These are phyloP conservation scores for Theristus sp. DNA, from an alignment of 2,888 invertebrate genomes.

Conservation along the genomic window DNA sequence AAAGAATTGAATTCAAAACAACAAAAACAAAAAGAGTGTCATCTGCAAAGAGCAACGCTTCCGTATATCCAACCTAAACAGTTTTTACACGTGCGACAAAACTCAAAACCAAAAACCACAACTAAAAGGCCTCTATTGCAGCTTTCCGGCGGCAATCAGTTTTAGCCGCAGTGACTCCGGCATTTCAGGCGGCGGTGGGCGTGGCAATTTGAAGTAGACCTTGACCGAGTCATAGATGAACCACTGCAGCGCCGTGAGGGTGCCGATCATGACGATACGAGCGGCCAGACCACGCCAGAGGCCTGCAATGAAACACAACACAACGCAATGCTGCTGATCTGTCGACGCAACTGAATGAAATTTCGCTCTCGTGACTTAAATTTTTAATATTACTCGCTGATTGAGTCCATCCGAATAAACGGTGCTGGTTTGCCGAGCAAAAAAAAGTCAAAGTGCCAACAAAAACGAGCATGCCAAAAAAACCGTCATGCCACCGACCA, in stretches of 20 bases:
- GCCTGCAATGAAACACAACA: constrained; percentile 11
- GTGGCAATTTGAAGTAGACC: constrained; percentile 50
- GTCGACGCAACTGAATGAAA: too few species aligned
- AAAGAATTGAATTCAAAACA: too few species aligned
- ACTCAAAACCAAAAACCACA: too few species aligned
- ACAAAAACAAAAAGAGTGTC: too few species aligned
- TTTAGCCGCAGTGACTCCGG: constrained; percentile 69
- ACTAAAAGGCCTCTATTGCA: neutral
- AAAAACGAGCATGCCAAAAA: neutral
- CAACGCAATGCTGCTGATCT: too few species aligned
- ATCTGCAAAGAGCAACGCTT: too few species aligned
- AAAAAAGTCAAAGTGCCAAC: neutral
- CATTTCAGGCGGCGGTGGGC: constrained; percentile 90
- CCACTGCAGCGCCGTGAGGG: constrained; percentile 77
- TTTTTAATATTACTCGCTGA: too few species aligned
- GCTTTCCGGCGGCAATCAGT: constrained; percentile 28
- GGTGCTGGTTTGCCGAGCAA: too few species aligned
- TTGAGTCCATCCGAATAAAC: too few species aligned
- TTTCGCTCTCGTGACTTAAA: too few species aligned
- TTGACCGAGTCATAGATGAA: constrained; percentile 80
- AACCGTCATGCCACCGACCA: constrained; percentile 21
- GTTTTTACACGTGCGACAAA: too few species aligned
- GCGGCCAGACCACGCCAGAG: constrained; percentile 3
- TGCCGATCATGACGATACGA: constrained; percentile 70
- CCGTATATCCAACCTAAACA: too few species aligned